phyloP scores from a whole-genome alignment of 2,888 invertebrate species.

The Lycaena phlaeas region DNA sequence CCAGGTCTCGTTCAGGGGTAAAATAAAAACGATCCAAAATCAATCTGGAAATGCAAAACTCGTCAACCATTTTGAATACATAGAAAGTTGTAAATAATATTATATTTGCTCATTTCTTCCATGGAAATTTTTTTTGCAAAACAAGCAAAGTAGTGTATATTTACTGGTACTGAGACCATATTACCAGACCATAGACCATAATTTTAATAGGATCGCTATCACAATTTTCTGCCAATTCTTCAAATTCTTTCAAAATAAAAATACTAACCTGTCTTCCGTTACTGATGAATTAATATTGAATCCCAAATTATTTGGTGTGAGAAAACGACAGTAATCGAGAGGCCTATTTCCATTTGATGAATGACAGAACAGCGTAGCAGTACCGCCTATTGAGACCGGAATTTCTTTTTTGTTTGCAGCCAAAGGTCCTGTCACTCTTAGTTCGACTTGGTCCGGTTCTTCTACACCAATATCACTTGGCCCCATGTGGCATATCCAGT shows the following conservation, averaged over 20 bases:
- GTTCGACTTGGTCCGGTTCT: conserved; percentile 34
- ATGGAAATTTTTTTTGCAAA: too few relatives aligned
- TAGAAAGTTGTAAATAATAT: too few relatives aligned
- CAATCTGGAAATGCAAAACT: conserved; percentile 31
- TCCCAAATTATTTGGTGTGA: conserved; percentile 45
- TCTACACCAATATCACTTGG: conserved; percentile 44
- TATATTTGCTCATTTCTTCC: too few relatives aligned
- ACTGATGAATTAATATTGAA: conserved; percentile 50
- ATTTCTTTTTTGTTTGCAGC: conserved; percentile 41
- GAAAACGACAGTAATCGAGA: conserved; percentile 62
- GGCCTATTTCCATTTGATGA: conserved; percentile 49
- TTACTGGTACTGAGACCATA: too few relatives aligned
- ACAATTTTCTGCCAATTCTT: too few relatives aligned
- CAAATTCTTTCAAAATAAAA: too few relatives aligned
- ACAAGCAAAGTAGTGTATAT: too few relatives aligned
- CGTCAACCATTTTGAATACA: too few relatives aligned
- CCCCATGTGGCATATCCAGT: conserved; percentile 68
- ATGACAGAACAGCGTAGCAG: conserved; percentile 47
- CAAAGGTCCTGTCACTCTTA: conserved; percentile 56
- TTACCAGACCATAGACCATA: too few relatives aligned
- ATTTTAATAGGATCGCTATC: too few relatives aligned
- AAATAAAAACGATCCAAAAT: conserved; percentile 54
- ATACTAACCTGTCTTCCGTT: conserved; percentile 46
- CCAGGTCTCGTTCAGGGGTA: conserved; percentile 38
- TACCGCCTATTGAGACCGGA: conserved; percentile 25